Base-by-base conservation (phyloP, 2,888 invertebrate genomes). In the Eupsilia transversa region DNA sequence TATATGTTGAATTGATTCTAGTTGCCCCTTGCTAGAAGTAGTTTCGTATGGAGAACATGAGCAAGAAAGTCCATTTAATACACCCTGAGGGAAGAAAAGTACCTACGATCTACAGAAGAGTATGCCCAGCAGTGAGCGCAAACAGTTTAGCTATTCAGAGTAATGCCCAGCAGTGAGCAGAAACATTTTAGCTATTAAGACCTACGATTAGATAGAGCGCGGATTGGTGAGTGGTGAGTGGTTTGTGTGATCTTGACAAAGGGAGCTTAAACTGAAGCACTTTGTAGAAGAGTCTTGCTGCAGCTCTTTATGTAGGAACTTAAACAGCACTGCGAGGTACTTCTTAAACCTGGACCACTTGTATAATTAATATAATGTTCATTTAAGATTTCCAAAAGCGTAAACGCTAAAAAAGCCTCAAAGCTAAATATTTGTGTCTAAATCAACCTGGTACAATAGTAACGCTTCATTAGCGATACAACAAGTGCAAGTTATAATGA, bases 401-500 rank as follows among this genome's bases (percentile, higher is more conserved):
- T n/a, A n/a, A n/a, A n/a, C n/a, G n/a, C n/a, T n/a, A n/a, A n/a
- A n/a, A n/a, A n/a, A n/a, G n/a, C n/a, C n/a, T n/a, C n/a, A n/a
- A n/a, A n/a, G n/a, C n/a, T n/a, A n/a, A n/a, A n/a, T n/a, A n/a
- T n/a, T n/a, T n/a, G n/a, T n/a, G n/a, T n/a, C n/a, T 30, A 17
- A 30, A 14, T 30, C n/a, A 17, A 30, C 10, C 30, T 6, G 27
- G 10, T 20, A 41, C 2, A 9, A 30, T 43, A 38, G 20, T 57
- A 12, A 27, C 49, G 46, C 23, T 59, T 77, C 61, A 80, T 77
- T 77, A 69, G 54, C 41, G 14, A 23, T 0, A 60, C 17, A 76
- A 77, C 20, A 60, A 73, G 61, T 63, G 82, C 64, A 77, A 79
- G 77, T 67, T 79, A 35, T 82, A 82, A 84, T 79, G 75, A 86